Conservation (phyloP, 2,797 vertebrate species). For the Esox lucius region DNA sequence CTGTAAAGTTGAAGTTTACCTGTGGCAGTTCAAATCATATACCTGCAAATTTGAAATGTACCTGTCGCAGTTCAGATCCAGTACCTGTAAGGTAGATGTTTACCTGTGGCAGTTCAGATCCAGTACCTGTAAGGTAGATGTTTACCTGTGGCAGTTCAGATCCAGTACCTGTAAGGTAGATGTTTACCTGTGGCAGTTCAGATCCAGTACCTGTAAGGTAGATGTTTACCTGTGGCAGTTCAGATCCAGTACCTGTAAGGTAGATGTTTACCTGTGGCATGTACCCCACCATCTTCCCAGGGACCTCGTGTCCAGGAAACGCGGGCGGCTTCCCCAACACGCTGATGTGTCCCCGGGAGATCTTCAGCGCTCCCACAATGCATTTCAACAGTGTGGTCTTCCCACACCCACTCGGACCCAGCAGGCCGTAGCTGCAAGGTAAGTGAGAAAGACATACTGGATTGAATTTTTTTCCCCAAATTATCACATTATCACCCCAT, state of each 20-base stretch:
- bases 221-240: background rate
- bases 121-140: background rate
- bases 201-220: background rate
- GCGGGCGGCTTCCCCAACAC: constrained; percentile 78
- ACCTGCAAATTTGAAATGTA: too few species aligned
- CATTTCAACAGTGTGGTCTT: constrained; percentile 81
- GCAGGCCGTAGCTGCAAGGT: constrained; percentile 71
- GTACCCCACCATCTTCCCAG: constrained; percentile 80
- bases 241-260: background rate
- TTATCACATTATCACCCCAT: background rate
- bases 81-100: background rate
- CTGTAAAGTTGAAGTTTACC: constrained; percentile 51
- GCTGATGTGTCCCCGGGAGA: constrained; percentile 74
- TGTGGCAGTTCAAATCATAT: too few species aligned
- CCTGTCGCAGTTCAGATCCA: background rate
- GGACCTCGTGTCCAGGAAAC: constrained; percentile 77
- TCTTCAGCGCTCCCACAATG: constrained; percentile 80
- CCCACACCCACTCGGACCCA: constrained; percentile 81
- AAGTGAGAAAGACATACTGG: background rate
- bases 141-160: background rate
- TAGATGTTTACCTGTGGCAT: constrained; percentile 77
- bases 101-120: background rate
- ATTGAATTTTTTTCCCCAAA: background rate
- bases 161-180: background rate
- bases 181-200: background rate